Evolutionary conservation across 2,113 vertebrate genomes (phyloP).

Genomic region (Lanius collurio): DNA sequence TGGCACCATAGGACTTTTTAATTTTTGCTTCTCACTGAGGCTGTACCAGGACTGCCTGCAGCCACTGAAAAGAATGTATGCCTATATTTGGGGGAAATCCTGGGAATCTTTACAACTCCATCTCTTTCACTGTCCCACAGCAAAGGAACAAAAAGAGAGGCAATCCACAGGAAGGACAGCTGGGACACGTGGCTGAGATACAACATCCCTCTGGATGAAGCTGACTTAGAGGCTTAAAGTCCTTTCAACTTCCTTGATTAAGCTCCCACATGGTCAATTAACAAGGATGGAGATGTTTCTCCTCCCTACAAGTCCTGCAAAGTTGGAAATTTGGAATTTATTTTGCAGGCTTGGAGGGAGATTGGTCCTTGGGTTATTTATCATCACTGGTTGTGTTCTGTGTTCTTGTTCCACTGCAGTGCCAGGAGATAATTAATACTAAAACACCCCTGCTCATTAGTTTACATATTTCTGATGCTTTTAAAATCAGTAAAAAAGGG

Average conservation of each 20-base stretch:
- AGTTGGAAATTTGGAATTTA: neutral
- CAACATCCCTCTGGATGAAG: neutral
- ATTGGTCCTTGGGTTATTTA: neutral
- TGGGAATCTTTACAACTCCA: neutral
- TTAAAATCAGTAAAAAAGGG: neutral
- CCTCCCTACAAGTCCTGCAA: neutral
- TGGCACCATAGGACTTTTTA: neutral
- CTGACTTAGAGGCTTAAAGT: neutral
- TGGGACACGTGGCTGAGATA: neutral
- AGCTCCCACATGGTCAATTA: neutral
- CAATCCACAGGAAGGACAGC: neutral
- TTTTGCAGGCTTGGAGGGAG: neutral
- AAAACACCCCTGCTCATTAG: neutral
- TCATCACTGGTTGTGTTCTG: neutral
- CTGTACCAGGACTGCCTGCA: neutral
- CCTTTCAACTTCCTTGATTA: neutral
- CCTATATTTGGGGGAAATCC: neutral
- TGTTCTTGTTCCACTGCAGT: neutral
- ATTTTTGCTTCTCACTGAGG: neutral
- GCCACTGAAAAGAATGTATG: neutral
- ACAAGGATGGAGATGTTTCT: neutral
- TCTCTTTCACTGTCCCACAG: neutral
- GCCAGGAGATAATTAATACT: neutral
- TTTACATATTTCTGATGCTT: neutral
- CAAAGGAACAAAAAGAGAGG: neutral